These are phyloP conservation scores for Pyrrhosoma nymphula DNA, from an alignment of 2,888 invertebrate species.

Conservation along the genomic window DNA sequence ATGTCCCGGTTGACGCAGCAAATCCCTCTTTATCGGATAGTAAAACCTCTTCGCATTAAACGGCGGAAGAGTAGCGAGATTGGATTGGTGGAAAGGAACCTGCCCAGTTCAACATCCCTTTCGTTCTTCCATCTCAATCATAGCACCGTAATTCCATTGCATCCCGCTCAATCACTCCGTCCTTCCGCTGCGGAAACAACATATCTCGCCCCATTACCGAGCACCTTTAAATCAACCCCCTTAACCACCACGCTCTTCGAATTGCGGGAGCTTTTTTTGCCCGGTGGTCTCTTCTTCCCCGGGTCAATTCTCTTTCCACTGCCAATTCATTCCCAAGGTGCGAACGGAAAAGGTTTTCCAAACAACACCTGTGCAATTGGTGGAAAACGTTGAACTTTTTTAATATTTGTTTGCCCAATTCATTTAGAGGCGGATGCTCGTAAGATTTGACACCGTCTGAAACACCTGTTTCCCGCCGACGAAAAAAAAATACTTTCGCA, in stretches of 20 bases:
- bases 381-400: not conserved
- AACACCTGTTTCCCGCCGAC: not conserved
- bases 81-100: too few species aligned
- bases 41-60: too few species aligned
- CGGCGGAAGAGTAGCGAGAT: too few species aligned
- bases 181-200: constrained; percentile 4
- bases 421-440: not conserved
- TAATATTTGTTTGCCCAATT: constrained; percentile 9
- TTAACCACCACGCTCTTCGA: not conserved
- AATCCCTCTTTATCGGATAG: too few species aligned
- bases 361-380: not conserved
- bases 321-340: constrained; percentile 38
- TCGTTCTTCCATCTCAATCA: not conserved
- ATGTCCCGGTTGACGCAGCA: too few species aligned
- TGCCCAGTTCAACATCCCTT: too few species aligned
- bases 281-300: not conserved
- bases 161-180: not conserved
- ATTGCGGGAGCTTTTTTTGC: too few species aligned
- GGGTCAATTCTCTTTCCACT: not conserved
- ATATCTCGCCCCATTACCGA: constrained; percentile 24
- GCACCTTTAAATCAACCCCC: not conserved
- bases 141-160: constrained; percentile 21
- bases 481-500: not conserved
- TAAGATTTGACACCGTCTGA: not conserved
- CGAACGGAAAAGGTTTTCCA: not conserved